Percentiles rank a stretch among this genome's conserved stretches.
Evolutionary conservation across 2,113 vertebrate genomes (phyloP).

Genomic region (Fulmarus glacialis): DNA sequence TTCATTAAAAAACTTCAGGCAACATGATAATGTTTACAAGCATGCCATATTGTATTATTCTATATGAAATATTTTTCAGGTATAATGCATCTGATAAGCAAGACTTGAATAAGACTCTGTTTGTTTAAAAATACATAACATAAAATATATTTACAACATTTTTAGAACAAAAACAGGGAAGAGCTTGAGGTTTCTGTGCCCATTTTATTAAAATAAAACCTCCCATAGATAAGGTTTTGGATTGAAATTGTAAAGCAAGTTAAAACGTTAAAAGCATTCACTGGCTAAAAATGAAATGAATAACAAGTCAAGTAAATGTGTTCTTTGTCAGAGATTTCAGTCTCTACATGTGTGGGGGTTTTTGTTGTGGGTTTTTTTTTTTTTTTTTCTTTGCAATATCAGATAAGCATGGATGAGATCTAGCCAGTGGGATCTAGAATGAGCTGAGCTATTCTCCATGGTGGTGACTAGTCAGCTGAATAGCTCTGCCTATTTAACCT

Average conservation of each 20-base stretch:
- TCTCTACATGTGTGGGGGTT: accelerated
- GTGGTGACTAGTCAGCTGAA: not conserved
- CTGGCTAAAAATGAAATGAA: not conserved
- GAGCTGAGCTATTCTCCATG: not conserved
- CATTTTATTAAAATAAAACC: not conserved
- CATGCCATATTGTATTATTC: not conserved
- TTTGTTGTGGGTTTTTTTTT: not conserved
- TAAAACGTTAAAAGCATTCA: not conserved
- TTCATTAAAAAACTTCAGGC: not conserved
- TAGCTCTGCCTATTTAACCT: not conserved
- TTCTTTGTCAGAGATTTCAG: not conserved
- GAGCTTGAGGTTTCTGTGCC: not conserved
- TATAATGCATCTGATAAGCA: not conserved
- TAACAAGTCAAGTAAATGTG: not conserved
- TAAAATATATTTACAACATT: not conserved
- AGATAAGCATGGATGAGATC: not conserved
- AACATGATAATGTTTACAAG: not conserved
- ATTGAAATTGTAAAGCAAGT: not conserved
- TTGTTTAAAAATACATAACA: not conserved
- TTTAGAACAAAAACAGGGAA: not conserved
- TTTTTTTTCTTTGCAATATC: not conserved
- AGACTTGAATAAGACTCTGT: not conserved
- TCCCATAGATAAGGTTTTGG: not conserved
- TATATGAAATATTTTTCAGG: not conserved
- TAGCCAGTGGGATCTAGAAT: not conserved